Percentiles rank a stretch among this genome's conserved stretches.
These are phyloP conservation scores for Linurgus olivaceus DNA, from an alignment of 2,797 vertebrate species.

Conservation along the genomic window DNA sequence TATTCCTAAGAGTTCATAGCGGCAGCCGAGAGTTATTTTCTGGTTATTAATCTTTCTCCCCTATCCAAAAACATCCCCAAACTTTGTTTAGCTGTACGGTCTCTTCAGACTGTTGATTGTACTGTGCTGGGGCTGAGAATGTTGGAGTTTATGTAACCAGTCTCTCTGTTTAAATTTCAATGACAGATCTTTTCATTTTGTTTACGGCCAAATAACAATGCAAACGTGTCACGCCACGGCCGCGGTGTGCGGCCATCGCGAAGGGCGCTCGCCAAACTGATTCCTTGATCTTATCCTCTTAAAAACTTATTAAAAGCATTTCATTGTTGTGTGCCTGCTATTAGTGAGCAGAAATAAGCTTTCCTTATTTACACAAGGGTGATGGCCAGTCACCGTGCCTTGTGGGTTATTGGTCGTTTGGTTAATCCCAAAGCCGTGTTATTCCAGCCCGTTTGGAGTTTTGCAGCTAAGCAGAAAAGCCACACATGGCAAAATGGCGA, in stretches of 20 bases:
- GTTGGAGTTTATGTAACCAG: conserved; percentile 69
- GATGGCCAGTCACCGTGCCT: conserved; percentile 12
- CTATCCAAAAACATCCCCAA: conserved; percentile 61
- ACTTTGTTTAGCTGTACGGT: conserved; percentile 62
- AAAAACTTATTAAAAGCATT: conserved; percentile 67
- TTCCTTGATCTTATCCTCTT: conserved; percentile 49
- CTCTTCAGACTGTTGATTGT: conserved; percentile 64
- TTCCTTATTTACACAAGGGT: conserved; percentile 58
- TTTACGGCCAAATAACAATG: conserved; percentile 73
- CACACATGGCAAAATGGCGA: conserved; percentile 10
- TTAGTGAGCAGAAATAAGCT: conserved; percentile 56
- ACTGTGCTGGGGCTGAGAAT: conserved; percentile 52
- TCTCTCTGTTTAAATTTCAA: conserved; percentile 69
- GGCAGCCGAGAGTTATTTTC: conserved; percentile 69
- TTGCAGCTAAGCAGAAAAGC: conserved; percentile 43
- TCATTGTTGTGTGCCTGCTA: conserved; percentile 31
- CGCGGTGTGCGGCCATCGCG: conserved; percentile 41
- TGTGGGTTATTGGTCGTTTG: conserved; percentile 61
- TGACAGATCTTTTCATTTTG: conserved; percentile 75
- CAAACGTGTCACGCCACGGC: conserved; percentile 50
- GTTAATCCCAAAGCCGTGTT: conserved; percentile 59
- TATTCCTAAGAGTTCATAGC: conserved; percentile 51
- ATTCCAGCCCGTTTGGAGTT: conserved; percentile 18
- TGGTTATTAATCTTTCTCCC: conserved; percentile 69
- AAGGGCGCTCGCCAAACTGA: conserved; percentile 24